Evolutionary conservation across 2,797 vertebrate genomes (phyloP), one percentile per base, ranked within the genome.

Genomic region (Synanceia verrucosa): DNA sequence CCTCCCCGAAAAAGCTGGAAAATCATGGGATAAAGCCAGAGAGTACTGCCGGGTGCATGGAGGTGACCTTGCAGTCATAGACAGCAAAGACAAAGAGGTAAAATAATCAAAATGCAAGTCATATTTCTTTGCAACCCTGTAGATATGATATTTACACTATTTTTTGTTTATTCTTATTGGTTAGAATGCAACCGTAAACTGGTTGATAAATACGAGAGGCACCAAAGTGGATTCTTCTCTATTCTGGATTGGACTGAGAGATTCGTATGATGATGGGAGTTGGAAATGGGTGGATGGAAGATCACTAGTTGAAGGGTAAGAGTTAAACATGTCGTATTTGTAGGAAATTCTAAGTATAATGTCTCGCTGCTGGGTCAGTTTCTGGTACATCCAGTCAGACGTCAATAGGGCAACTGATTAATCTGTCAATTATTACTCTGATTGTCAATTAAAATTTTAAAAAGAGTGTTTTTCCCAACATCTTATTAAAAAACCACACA

Each of bases 231-330:
- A n/a, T 14, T 0, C 13, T 14, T 1, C 0, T 6, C 60, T 56
- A 16, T 86, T 62, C 53, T 89, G 86, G 84, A 73, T 91, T n/a
- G 91, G 88, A 57, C 71, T 91, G 18, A 85, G n/a, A 36, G 57
- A 86, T 29, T 18, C 65, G 6, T 34, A 73, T 0, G 47, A 81
- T 16, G 86, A 88, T 23, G 83, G 64, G 1, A 57, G 4, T 9
- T 93, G 90, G 91, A 89, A 67, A 61, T 93, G 92, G 91, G 1
- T 81, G 59, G 51, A 91, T 61, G 71, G 81, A 33, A 80, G 12
- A 4, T 4, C 1, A 5, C 37, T 91, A 44, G 48, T 50, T 53
- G 67, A 89, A 70, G 84, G 82, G 92, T 93, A 86, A 55, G 52
- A 33, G n/a, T 23, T 57, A 3, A 33, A 34, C 11, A 19, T 43